Percentiles rank a stretch among this genome's conserved stretches.
These are phyloP conservation scores for Myodes glareolus DNA, from an alignment of 2,113 vertebrate species.

Conservation along the genomic window DNA sequence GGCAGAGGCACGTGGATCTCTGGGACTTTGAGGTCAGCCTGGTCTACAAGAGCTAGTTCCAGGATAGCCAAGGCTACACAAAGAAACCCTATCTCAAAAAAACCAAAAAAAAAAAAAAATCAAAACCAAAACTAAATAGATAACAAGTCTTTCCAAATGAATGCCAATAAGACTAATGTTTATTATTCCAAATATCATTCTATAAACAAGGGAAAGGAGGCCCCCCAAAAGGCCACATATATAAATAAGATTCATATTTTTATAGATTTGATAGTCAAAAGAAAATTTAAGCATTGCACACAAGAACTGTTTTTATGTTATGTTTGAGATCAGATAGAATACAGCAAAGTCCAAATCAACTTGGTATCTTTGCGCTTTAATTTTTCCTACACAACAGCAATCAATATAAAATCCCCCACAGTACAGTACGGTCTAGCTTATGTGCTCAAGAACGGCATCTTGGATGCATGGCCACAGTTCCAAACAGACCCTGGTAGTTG, in stretches of 20 bases:
- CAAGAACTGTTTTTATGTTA: not conserved
- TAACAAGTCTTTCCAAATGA: not conserved
- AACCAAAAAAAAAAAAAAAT: not conserved
- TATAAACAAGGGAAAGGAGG: constrained; percentile 18
- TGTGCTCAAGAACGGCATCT: not conserved
- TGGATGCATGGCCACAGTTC: not conserved
- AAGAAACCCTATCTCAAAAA: not conserved
- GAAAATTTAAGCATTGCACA: constrained; percentile 32
- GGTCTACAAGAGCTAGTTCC: too few species aligned
- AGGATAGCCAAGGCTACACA: too few species aligned
- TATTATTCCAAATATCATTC: not conserved
- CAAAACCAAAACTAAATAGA: not conserved
- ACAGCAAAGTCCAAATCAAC: not conserved
- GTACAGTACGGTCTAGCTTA: not conserved
- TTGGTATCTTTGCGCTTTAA: not conserved
- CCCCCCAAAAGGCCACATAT: not conserved
- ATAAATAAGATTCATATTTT: constrained; percentile 28
- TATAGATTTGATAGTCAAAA: constrained; percentile 15
- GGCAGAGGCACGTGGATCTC: too few species aligned
- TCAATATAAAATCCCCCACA: not conserved
- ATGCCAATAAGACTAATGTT: not conserved
- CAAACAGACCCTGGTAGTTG: not conserved
- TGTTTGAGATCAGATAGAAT: constrained; percentile 13
- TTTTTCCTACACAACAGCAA: not conserved
- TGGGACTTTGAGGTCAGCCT: too few species aligned